Conservation (phyloP, 2,113 vertebrate species). For the Oreochromis aureus region DNA sequence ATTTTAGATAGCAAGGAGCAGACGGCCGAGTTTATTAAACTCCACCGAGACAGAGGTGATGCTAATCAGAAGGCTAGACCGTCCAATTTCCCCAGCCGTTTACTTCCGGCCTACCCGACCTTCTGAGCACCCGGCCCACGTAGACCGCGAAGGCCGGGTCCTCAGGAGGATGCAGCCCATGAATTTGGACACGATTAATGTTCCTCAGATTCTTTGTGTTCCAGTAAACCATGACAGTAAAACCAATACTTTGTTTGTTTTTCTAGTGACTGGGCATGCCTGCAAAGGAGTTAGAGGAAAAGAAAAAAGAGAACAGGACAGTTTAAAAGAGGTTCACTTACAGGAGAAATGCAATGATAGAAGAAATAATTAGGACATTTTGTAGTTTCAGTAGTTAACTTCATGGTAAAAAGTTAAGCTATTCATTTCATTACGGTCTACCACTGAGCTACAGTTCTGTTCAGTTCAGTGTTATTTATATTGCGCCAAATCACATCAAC, state of each 20-base stretch:
- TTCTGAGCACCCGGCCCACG: too few species aligned
- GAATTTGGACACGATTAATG: too few species aligned
- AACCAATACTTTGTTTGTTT: not conserved
- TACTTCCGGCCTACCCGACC: too few species aligned
- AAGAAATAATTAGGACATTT: not conserved
- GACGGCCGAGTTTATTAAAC: too few species aligned
- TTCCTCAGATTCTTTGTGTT: not conserved
- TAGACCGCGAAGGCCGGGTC: too few species aligned
- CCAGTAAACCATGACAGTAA: not conserved
- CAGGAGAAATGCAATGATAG: rapidly evolving
- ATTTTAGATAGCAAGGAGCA: too few species aligned
- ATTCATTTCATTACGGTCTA: not conserved
- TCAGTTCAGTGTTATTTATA: not conserved
- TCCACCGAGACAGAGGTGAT: too few species aligned
- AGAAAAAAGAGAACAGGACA: rapidly evolving
- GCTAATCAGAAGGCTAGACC: too few species aligned
- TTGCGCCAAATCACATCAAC: not conserved
- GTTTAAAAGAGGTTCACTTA: not conserved
- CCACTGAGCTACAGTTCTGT: not conserved
- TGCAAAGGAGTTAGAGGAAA: not conserved
- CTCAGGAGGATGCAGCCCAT: too few species aligned
- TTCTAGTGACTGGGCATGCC: not conserved
- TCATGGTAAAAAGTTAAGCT: not conserved
- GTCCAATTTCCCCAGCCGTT: too few species aligned
- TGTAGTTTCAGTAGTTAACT: not conserved